Evolutionary conservation across 2,113 vertebrate genomes (phyloP), one percentile per base, ranked within the genome.

Genomic region (Nannobrachium achirus): DNA sequence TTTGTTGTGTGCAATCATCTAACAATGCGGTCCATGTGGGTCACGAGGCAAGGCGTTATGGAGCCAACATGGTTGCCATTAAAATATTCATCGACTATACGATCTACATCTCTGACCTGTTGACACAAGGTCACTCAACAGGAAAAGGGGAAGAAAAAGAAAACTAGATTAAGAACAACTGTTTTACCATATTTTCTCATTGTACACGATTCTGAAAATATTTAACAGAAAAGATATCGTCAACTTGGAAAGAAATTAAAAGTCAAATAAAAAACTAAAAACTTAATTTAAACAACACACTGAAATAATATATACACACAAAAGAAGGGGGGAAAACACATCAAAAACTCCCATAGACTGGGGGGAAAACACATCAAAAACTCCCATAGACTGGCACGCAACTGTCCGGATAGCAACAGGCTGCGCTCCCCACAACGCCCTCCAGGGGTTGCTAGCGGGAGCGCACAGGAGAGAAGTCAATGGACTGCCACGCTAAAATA

Each of bases 281-380:
- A 76, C 55, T 80, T 77, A 86, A 88, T 81, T 76, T 91, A 91
- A 80, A 86, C 78, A 63, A 85, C 77, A 86, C 80, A 87, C 68
- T 84, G 84, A 92, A 93, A 90, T 66, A 53, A 89, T 80, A 88
- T 83, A 73, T 75, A 92, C 39, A 88, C 63, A 72, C 8, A 75
- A 65, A 71, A 66, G 50, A 49, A 71, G n/a, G n/a, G n/a, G 53
- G 60, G 55, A 48, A 56, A 39, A 76, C 66, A 49, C 25, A 79
- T 66, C 66, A 69, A 76, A 11, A 71, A 59, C 75, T 86, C 48
- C 63, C 66, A 65, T 64, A 19, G 66, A 74, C 78, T 42, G n/a
- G n/a, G n/a, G 53, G 60, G 55, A 48, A 56, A 39, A 76, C 66
- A 49, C 25, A 79, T 66, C 66, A 69, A 76, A 11, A 71, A 59